Evolutionary conservation across 2,113 vertebrate genomes (phyloP).

Genomic region (Heteronetta atricapilla): DNA sequence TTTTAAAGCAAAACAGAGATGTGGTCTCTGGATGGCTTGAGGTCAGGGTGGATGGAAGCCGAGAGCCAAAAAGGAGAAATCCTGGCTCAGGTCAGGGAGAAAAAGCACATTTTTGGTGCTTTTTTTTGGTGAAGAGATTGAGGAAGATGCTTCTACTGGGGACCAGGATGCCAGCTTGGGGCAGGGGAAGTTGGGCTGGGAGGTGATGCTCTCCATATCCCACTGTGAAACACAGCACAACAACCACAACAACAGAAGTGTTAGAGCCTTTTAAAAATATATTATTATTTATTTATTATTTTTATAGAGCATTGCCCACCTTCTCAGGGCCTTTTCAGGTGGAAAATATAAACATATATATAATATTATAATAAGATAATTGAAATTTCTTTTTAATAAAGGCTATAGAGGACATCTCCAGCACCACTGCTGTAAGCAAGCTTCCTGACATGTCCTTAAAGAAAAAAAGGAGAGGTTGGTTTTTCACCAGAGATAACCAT

Average conservation of each 20-base stretch:
- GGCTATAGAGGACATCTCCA: not conserved
- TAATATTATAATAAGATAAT: not conserved
- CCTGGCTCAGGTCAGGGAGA: too few species aligned
- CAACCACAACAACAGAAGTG: not conserved
- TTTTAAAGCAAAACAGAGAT: not conserved
- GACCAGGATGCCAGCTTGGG: too few species aligned
- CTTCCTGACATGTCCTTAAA: not conserved
- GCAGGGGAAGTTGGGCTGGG: too few species aligned
- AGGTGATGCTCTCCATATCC: not conserved
- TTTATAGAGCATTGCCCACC: rapidly evolving
- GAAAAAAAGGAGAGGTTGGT: not conserved
- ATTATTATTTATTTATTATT: too few species aligned
- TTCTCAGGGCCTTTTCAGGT: not conserved
- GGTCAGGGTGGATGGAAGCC: too few species aligned
- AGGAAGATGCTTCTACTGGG: too few species aligned
- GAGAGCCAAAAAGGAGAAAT: too few species aligned
- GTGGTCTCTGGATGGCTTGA: not conserved
- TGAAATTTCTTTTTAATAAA: not conserved
- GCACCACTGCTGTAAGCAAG: not conserved
- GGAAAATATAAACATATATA: not conserved
- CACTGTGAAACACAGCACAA: not conserved
- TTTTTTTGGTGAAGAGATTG: too few species aligned
- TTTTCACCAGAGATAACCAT: not conserved
- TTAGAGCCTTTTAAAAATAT: too few species aligned
- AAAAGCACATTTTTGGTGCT: too few species aligned